Evolutionary conservation across 2,888 invertebrate species (phyloP).

Genomic region (Troilus luridus): DNA sequence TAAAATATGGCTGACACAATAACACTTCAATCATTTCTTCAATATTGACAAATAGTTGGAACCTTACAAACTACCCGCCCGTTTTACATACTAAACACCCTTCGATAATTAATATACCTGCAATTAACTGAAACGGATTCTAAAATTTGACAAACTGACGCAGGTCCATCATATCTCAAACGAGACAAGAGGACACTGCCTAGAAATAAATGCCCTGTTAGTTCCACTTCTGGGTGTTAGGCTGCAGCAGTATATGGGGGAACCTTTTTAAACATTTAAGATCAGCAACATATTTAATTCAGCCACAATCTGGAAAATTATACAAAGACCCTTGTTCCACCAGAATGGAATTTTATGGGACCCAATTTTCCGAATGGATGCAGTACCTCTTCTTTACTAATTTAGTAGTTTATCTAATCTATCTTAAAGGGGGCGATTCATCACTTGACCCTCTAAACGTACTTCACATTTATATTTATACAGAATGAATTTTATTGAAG

Average conservation of each 20-base stretch:
- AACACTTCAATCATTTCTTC: slow-evolving; percentile 31
- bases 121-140: background rate
- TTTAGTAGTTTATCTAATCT: slow-evolving; percentile 5
- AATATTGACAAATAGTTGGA: background rate
- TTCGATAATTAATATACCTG: background rate
- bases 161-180: background rate
- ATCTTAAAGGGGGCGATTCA: background rate
- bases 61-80: background rate
- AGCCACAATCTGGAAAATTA: slow-evolving; percentile 24
- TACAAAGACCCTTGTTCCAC: slow-evolving; percentile 17
- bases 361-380: slow-evolving; percentile 20
- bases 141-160: background rate
- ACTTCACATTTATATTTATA: background rate
- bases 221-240: slow-evolving; percentile 19
- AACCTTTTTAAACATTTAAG: slow-evolving; percentile 12
- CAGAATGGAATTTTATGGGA: background rate
- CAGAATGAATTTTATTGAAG: background rate
- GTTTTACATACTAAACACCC: background rate
- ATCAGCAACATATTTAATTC: slow-evolving; percentile 26
- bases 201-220: slow-evolving; percentile 52
- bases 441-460: background rate
- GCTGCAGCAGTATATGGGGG: background rate
- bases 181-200: slow-evolving; percentile 21
- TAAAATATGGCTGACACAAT: slow-evolving; percentile 56
- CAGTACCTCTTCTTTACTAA: background rate